Conservation (phyloP, 2,888 invertebrate genomes). For the Trypoxylon attenuatum region DNA sequence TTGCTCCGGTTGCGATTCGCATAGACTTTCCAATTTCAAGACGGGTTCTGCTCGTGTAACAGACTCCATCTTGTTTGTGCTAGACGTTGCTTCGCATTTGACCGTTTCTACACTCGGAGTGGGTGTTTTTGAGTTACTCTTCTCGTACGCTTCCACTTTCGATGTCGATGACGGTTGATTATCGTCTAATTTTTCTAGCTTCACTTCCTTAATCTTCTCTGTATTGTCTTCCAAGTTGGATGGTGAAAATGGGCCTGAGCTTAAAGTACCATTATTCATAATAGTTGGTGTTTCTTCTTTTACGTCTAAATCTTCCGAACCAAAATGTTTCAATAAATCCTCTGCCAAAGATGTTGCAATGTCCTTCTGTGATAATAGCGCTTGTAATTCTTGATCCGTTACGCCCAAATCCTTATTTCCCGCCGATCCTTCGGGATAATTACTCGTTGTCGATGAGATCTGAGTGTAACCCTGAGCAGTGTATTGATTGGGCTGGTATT, state of each 20-base stretch:
- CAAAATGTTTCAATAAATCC: slow-evolving; percentile 90
- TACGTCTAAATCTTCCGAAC: slow-evolving; percentile 81
- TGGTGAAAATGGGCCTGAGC: slow-evolving; percentile 78
- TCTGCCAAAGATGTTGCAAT: slow-evolving; percentile 88
- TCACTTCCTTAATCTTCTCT: slow-evolving; percentile 73
- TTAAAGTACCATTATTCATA: slow-evolving; percentile 71
- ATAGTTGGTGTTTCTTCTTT: slow-evolving; percentile 72
- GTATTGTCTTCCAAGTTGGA: slow-evolving; percentile 71
- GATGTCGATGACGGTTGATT: slow-evolving; percentile 53
- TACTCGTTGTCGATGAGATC: slow-evolving; percentile 72
- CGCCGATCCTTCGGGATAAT: slow-evolving; percentile 68
- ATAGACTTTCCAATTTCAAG: slow-evolving; percentile 80
- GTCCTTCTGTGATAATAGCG: slow-evolving; percentile 84
- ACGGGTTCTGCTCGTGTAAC: slow-evolving; percentile 78
- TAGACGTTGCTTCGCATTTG: slow-evolving; percentile 44
- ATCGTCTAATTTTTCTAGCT: slow-evolving; percentile 64
- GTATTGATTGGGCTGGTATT: slow-evolving; percentile 66
- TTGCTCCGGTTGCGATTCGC: slow-evolving; percentile 80
- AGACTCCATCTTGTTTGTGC: slow-evolving; percentile 62
- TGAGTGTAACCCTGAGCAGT: slow-evolving; percentile 73
- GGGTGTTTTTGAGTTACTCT: slow-evolving; percentile 30
- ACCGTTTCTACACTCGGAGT: slow-evolving; percentile 21
- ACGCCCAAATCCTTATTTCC: slow-evolving; percentile 76
- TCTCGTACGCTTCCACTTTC: slow-evolving; percentile 46
- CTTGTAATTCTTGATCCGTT: slow-evolving; percentile 84